phyloP scores from a whole-genome alignment of 2,888 invertebrate species.

The Phymatocera aterrima region DNA sequence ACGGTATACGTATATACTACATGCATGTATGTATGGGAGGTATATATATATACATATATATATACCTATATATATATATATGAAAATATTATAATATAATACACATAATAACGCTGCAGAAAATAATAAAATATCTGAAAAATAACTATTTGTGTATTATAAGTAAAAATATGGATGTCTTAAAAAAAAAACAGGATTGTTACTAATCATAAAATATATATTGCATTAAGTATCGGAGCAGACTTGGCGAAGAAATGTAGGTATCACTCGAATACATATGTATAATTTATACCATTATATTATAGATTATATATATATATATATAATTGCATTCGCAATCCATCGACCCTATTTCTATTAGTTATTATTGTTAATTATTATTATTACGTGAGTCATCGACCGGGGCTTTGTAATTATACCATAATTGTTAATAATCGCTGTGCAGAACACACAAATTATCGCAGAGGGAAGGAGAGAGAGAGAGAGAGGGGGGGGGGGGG shows the following conservation, averaged over 20 bases:
- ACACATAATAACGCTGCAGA: not conserved
- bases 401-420: slow-evolving; percentile 1
- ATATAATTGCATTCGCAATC: slow-evolving; percentile 39
- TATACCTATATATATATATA: not conserved
- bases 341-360: slow-evolving; percentile 38
- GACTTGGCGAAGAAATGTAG: slow-evolving; percentile 38
- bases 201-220: slow-evolving; percentile 11
- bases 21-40: not conserved
- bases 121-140: not conserved
- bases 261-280: not conserved
- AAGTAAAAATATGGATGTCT: slow-evolving; percentile 46
- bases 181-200: slow-evolving; percentile 3
- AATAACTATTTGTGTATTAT: slow-evolving; percentile 44
- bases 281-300: not conserved
- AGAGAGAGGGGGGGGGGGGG: too few species aligned
- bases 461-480: too few species aligned
- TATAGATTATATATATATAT: not conserved
- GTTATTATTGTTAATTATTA: slow-evolving; percentile 31
- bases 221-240: too few species aligned
- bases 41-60: not conserved
- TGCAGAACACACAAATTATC: too few species aligned
- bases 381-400: slow-evolving; percentile 18
- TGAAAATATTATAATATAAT: not conserved
- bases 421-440: not conserved
- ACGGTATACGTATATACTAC: not conserved